Evolutionary conservation across 2,113 vertebrate genomes (phyloP), one percentile per base, ranked within the genome.

Genomic region (Pelodiscus sinensis): DNA sequence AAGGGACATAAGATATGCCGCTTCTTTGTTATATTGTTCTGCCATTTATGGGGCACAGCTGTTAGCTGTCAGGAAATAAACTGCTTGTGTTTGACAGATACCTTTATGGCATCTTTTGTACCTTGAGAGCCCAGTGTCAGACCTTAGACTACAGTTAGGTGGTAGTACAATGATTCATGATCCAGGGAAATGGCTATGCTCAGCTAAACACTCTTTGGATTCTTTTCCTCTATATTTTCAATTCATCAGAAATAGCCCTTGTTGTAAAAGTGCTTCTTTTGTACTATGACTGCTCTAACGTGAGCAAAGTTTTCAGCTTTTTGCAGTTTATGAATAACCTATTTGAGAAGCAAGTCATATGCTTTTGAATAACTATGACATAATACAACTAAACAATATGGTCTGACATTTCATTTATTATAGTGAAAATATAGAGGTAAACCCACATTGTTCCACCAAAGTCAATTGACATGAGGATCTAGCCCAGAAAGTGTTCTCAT

Each of bases 311-410:
- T 16, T 71, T 71, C 18, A 71, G 31, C 9, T 71, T 71, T 71
- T 71, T 35, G 9, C 65, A 71, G n/a, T 71, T 71, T 75, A 82
- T 87, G 79, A 94, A 95, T 87, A 93, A 93, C 82, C 75, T 16
- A 82, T 88, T 73, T 58, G 52, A 57, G 79, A 68, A 60, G 73
- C 21, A 55, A 82, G 65, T 89, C 15, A 86, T 86, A 50, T 58
- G 84, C 85, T 92, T 95, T 65, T 84, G 79, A 84, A 90, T 79
- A 35, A 5, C 2, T 83, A 35, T 50, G 78, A 25, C 65, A 82
- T 52, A 73, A 71, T 68, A 88, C 86, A 58, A 16, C 60, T 88
- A 57, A 81, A 84, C 44, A 51, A 50, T 2, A 1, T 1, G n/a
- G 38, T 24, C 57, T n/a, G 25, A 29, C 38, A 44, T 50, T 25